A percentile compares a stretch with the other conserved stretches of the same genome.
Evolutionary conservation across 1,140 invertebrate genomes (phyloP).

Genomic region (Dendrolimus kikuchii): DNA sequence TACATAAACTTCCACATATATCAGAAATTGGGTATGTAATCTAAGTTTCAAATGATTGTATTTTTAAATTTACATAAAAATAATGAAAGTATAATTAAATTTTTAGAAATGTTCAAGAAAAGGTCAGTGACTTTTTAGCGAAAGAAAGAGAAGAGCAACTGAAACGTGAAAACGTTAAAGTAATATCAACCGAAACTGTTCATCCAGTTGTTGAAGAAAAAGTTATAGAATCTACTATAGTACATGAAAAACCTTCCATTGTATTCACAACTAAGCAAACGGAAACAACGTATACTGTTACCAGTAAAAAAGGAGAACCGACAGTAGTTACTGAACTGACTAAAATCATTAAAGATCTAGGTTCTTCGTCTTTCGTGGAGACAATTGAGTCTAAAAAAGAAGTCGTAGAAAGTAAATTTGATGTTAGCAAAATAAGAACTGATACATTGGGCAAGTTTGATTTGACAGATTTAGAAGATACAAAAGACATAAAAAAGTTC

Average conservation of each 20-base stretch:
- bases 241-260: conserved; percentile 9
- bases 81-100: conserved; percentile 20
- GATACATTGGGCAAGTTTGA: conserved; percentile 53
- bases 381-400: conserved; percentile 22
- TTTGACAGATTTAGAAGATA: conserved; percentile 24
- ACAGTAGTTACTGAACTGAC: conserved; percentile 21
- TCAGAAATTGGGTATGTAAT: conserved; percentile 57
- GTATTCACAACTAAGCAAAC: conserved; percentile 21
- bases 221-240: conserved; percentile 9
- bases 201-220: conserved; percentile 20
- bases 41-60: neutral
- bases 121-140: conserved; percentile 40
- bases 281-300: conserved; percentile 25
- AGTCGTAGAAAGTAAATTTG: conserved; percentile 35
- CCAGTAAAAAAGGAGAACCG: conserved; percentile 19
- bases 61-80: conserved; percentile 1
- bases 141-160: conserved; percentile 53
- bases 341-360: conserved; percentile 14
- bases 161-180: conserved; percentile 35
- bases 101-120: conserved; percentile 30
- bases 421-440: conserved; percentile 48
- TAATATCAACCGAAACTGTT: conserved; percentile 14
- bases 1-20: conserved; percentile 65
- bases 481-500: conserved; percentile 22
- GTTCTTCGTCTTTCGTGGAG: conserved; percentile 11